Evolutionary conservation across 2,797 vertebrate species (phyloP).

Genomic region (Petrocephalus sullivani): DNA sequence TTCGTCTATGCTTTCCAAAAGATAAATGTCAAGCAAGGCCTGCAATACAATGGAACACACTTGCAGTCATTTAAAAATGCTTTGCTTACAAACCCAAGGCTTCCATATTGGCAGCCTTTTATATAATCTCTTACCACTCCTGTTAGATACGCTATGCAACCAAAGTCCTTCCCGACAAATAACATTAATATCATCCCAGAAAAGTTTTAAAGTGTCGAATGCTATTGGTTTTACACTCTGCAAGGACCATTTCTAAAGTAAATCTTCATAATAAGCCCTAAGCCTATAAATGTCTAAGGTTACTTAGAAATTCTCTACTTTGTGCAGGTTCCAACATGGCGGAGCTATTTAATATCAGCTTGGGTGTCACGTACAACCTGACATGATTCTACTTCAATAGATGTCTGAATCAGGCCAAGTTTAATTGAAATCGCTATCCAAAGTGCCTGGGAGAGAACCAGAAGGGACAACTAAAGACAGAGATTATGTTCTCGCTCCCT

Average conservation of each 20-base stretch:
- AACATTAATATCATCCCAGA: not conserved
- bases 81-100: not conserved
- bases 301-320: not conserved
- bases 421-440: not conserved
- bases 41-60: constrained; percentile 42
- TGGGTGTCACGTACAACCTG: not conserved
- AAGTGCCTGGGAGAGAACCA: not conserved
- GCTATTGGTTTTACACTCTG: not conserved
- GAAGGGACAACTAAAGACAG: not conserved
- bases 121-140: not conserved
- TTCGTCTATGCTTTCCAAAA: constrained; percentile 80
- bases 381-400: not conserved
- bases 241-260: not conserved
- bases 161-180: not conserved
- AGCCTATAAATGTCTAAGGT: not conserved
- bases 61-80: not conserved
- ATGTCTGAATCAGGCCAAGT: not conserved
- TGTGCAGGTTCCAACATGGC: not conserved
- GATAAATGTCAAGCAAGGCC: constrained; percentile 89
- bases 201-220: not conserved
- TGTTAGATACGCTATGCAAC: not conserved
- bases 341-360: not conserved
- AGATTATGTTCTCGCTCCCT: not conserved
- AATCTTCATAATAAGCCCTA: not conserved
- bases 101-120: not conserved